Base-by-base conservation (phyloP, 2,113 vertebrate genomes). In the Phoenicopterus ruber region DNA sequence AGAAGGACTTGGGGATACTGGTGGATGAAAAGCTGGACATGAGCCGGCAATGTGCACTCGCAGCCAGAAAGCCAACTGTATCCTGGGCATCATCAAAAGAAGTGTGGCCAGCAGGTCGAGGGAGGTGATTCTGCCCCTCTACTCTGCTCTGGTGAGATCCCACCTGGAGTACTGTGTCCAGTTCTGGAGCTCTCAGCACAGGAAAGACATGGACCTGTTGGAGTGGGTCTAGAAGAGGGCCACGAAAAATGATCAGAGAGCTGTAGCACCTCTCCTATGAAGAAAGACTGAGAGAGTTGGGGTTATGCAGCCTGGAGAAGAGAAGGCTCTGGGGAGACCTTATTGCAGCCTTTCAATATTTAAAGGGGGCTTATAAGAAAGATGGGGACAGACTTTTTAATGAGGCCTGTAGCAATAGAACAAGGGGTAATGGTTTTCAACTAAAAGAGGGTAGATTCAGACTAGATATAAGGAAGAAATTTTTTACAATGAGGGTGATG, bases 41-140 rank as follows among this genome's bases (percentile, higher is more conserved):
- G 7, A 71, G 4, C n/a, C 5, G 2, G 9, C 18, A 71, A 40
- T 19, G 16, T 36, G 13, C 1, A 0, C 46, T 81, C 24, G 32
- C 50, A 76, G n/a, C 24, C 36, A n/a, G 44, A 29, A n/a, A n/a
- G n/a, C n/a, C n/a, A 65, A 31, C 5, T 0, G 0, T 61, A 22
- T 36, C 34, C 28, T 52, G 34, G 20, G 17, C 49, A 74, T 31
- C n/a, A 70, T 28, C 10, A 49, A 34, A 74, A 78, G 38, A 52
- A 58, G 3, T 2, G 1, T 31, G 77, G 4, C 22, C 34, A 79
- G 42, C 11, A 74, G 10, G 11, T 38, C 2, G 8, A 50, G 4
- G 8, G 17, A 79, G 12, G 12, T 47, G 22, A 73, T 63, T 28
- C 19, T 70, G 2, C 10, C 7, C 16, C 3, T n/a, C 10, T 63